Evolutionary conservation across 2,888 invertebrate species (phyloP).

Genomic region (Anodontia alba): DNA sequence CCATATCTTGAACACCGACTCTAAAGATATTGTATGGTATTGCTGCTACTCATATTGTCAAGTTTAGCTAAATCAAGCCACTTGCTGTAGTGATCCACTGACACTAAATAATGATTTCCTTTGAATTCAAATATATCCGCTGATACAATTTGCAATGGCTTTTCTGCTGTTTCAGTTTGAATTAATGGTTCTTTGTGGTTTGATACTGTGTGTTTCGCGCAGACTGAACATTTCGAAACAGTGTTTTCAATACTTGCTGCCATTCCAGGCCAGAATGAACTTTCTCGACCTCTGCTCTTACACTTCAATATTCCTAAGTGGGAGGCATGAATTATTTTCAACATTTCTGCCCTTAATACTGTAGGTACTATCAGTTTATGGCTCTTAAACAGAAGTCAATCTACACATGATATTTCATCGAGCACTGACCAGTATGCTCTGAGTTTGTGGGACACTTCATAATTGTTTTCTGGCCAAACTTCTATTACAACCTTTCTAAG

Average conservation of each 20-base stretch:
- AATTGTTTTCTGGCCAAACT: slow-evolving; percentile 46
- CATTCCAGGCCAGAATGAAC: slow-evolving; percentile 47
- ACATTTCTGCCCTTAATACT: slow-evolving; percentile 28
- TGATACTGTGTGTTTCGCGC: slow-evolving; percentile 30
- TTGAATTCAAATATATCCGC: slow-evolving; percentile 25
- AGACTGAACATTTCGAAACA: slow-evolving; percentile 33
- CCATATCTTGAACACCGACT: no score
- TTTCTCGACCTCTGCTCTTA: slow-evolving; percentile 40
- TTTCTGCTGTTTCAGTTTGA: slow-evolving; percentile 26
- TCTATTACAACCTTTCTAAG: slow-evolving; percentile 6
- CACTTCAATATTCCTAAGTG: slow-evolving; percentile 56
- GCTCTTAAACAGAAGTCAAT: slow-evolving; percentile 41
- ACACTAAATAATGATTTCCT: slow-evolving; percentile 31
- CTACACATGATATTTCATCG: slow-evolving; percentile 46
- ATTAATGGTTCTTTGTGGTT: slow-evolving; percentile 57
- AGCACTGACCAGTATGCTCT: slow-evolving; percentile 37
- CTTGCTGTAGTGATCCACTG: slow-evolving; percentile 37
- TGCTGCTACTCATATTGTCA: no score
- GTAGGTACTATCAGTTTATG: no score
- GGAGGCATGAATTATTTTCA: slow-evolving; percentile 35
- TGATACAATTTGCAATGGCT: slow-evolving; percentile 44
- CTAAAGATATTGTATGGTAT: no score
- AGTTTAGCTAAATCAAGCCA: slow-evolving; percentile 39
- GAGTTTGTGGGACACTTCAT: slow-evolving; percentile 21
- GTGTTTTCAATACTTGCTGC: slow-evolving; percentile 25